Conservation (phyloP, 2,888 invertebrate species). For the Cryptophagus acutangulus region DNA sequence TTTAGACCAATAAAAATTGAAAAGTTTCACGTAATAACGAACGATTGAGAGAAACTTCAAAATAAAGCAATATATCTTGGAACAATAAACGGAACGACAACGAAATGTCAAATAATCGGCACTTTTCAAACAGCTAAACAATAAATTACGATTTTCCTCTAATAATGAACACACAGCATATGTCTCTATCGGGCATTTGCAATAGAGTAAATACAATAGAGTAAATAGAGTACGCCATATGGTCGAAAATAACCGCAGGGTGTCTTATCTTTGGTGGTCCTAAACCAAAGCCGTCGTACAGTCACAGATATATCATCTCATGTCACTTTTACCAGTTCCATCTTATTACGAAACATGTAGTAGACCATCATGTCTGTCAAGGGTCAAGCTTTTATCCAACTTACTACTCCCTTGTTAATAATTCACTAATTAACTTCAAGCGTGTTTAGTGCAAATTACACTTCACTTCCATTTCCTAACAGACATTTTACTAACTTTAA, state of each 20-base stretch:
- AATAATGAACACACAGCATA: too few relatives aligned
- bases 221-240: slow-evolving; percentile 15
- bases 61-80: too few relatives aligned
- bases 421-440: slow-evolving; percentile 1
- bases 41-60: too few relatives aligned
- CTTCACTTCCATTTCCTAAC: too few relatives aligned
- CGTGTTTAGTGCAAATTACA: too few relatives aligned
- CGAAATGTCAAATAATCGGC: slow-evolving; percentile 2
- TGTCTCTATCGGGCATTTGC: slow-evolving; percentile 12
- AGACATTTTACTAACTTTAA: too few relatives aligned
- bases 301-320: slow-evolving; percentile 19
- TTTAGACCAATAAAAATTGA: too few relatives aligned
- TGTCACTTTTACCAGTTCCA: slow-evolving; percentile 17
- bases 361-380: neutral
- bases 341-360: neutral
- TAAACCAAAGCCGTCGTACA: slow-evolving; percentile 16
- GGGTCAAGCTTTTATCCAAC: neutral
- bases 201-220: slow-evolving; percentile 23
- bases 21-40: too few relatives aligned
- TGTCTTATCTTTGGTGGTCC: slow-evolving; percentile 25
- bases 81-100: slow-evolving; percentile 3
- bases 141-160: too few relatives aligned
- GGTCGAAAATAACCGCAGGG: slow-evolving; percentile 21
- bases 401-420: neutral
- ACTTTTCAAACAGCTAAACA: neutral